These are phyloP conservation scores for Megamerina dolium DNA, from an alignment of 2,888 invertebrate species.

Conservation along the genomic window DNA sequence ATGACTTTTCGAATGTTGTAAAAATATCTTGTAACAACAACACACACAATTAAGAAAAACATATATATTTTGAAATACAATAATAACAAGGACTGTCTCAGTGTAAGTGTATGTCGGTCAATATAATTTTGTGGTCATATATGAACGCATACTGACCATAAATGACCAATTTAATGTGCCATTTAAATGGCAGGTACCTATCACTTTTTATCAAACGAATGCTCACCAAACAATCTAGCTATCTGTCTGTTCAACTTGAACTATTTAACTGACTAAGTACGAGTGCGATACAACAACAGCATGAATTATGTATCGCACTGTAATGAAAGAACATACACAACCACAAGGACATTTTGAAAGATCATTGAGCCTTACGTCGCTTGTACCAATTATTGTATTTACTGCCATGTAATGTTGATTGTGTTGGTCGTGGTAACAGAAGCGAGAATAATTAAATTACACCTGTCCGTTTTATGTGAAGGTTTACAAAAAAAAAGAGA, in stretches of 20 bases:
- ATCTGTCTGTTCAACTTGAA: too few species aligned
- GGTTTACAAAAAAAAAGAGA: too few species aligned
- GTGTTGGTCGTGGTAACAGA: not conserved
- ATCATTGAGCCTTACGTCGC: too few species aligned
- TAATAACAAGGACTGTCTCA: too few species aligned
- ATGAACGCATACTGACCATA: constrained; percentile 34
- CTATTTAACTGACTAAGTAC: constrained; percentile 16
- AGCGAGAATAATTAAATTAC: constrained; percentile 37
- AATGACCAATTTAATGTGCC: constrained; percentile 43
- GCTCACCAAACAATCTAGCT: too few species aligned
- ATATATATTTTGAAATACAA: too few species aligned
- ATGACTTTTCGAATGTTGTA: too few species aligned
- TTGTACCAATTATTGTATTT: too few species aligned
- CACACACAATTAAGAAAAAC: not conserved
- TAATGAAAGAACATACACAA: constrained; percentile 12
- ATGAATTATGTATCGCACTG: constrained; percentile 1
- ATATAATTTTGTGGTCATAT: constrained; percentile 37
- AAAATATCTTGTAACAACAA: too few species aligned
- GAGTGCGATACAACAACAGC: constrained; percentile 16
- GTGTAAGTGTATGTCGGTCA: too few species aligned
- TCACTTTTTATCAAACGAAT: constrained; percentile 13
- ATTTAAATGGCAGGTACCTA: constrained; percentile 37
- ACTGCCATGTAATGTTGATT: too few species aligned
- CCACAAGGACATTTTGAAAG: constrained; percentile 5
- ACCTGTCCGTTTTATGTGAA: too few species aligned